Base-by-base conservation (phyloP, 2,888 invertebrate genomes). In the Cryptocheilus praepositus region DNA sequence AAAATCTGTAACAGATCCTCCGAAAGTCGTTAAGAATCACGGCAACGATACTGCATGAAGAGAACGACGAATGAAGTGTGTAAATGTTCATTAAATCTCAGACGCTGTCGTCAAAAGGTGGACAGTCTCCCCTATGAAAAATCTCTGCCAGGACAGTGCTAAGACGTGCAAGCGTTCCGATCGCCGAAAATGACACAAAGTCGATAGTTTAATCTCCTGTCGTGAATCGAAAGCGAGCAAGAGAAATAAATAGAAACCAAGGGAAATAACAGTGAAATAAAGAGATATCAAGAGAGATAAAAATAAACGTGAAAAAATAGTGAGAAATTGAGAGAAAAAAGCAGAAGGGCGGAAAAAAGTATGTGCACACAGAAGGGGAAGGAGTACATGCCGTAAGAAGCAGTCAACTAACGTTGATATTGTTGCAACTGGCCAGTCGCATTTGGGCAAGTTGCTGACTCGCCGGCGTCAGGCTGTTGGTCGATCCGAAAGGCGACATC, bases 401-500 rank as follows among this genome's bases (percentile, higher is more conserved):
- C 58, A 72, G 64, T 84, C 79, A 86, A 90, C 94, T 92, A 89
- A 95, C 95, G 88, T 94, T 95, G 83, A 95, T 94, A 86, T 95
- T 95, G 86, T 94, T 95, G 89, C 95, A 95, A 89, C 95, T 95
- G 82, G 95, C 95, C 82, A 95, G 91, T 84, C 94, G 91, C 95
- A 95, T 95, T 89, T 95, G 95, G 54, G 95, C 95, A 82, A 95
- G 91, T 89, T 95, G 95, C 64, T 87, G 87, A 75, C 95, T 94
- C 71, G 95, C 93, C 45, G 95, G 95, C 75, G 95, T 95, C 74
- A 95, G 91, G 84, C 95, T 95, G 77, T 94, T 94, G 59, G 95
- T 94, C 87, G 95, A 95, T 80, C 95, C 95, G 89, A 96, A 95
- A 13, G 97, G 96, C 70, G 95, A 95, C 92, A 97, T 96, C 94